Conservation (phyloP, 2,797 vertebrate genomes). For the Esox masquinongy region DNA sequence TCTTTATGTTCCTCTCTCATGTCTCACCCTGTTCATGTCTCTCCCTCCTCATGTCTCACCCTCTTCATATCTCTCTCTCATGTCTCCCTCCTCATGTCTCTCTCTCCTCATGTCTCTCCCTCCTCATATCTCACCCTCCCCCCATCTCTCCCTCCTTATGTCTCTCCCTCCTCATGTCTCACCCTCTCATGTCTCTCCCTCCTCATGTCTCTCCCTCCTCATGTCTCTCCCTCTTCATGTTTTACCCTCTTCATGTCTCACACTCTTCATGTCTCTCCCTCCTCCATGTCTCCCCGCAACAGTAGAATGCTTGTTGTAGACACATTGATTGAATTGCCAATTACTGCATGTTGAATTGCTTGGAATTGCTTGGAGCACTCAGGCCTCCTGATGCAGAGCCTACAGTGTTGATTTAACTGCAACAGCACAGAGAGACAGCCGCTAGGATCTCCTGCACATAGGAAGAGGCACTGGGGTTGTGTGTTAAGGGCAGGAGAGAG, state of each 20-base stretch:
- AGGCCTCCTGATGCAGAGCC: slow-evolving; percentile 45
- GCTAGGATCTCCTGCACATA: slow-evolving; percentile 38
- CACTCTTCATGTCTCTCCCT: not conserved
- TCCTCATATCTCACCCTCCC: no score
- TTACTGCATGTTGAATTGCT: slow-evolving; percentile 59
- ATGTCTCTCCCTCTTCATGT: no score
- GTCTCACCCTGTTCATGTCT: slow-evolving; percentile 42
- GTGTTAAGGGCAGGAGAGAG: not conserved
- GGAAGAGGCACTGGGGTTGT: slow-evolving; percentile 2
- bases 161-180: no score
- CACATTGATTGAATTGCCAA: slow-evolving; percentile 73
- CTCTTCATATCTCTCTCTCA: not conserved
- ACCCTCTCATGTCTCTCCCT: no score
- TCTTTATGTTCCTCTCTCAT: slow-evolving; percentile 19
- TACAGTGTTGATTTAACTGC: slow-evolving; percentile 53
- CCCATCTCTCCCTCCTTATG: no score
- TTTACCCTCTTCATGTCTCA: not conserved
- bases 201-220: no score
- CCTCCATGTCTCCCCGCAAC: not conserved
- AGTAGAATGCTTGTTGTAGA: slow-evolving; percentile 57
- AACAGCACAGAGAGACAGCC: slow-evolving; percentile 26
- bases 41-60: not conserved
- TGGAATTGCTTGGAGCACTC: slow-evolving; percentile 53
- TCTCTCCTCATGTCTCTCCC: no score
- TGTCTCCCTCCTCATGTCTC: no score